Evolutionary conservation across 2,113 vertebrate species (phyloP).

Genomic region (Philantomba maxwellii): DNA sequence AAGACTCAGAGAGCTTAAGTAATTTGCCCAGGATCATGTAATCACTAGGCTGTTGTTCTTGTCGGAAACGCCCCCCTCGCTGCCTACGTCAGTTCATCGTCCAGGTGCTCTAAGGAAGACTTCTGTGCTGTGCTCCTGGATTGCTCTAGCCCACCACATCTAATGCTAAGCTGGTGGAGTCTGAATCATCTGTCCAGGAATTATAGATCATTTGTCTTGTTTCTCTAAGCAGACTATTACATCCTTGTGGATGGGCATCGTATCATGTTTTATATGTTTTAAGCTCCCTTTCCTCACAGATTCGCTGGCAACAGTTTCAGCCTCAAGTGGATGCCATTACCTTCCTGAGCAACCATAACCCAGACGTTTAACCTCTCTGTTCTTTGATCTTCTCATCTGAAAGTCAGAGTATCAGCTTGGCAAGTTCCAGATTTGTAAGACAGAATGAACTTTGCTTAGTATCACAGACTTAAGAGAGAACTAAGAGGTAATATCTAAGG

Average conservation of each 20-base stretch:
- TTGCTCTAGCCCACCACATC: not conserved
- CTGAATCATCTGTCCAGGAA: not conserved
- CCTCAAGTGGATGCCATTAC: not conserved
- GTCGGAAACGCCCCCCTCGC: not conserved
- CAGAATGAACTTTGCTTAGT: not conserved
- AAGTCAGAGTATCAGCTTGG: not conserved
- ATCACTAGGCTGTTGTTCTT: not conserved
- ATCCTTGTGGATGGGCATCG: not conserved
- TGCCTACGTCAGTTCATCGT: not conserved
- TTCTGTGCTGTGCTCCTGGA: not conserved
- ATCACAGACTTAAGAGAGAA: not conserved
- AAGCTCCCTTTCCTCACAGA: not conserved
- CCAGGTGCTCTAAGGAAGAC: not conserved
- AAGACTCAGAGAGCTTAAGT: not conserved
- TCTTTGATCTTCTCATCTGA: not conserved
- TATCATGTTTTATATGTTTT: too few relatives aligned
- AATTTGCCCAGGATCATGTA: not conserved
- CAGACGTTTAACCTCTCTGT: not conserved
- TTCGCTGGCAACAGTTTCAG: not conserved
- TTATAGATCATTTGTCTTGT: not conserved
- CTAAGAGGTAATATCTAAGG: not conserved
- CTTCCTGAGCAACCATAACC: not conserved
- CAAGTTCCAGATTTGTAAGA: not conserved
- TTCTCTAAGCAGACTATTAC: not conserved
- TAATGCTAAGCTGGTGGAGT: accelerated